These are phyloP conservation scores for Liasis olivaceus DNA, from an alignment of 2,797 vertebrate genomes.

Conservation along the genomic window DNA sequence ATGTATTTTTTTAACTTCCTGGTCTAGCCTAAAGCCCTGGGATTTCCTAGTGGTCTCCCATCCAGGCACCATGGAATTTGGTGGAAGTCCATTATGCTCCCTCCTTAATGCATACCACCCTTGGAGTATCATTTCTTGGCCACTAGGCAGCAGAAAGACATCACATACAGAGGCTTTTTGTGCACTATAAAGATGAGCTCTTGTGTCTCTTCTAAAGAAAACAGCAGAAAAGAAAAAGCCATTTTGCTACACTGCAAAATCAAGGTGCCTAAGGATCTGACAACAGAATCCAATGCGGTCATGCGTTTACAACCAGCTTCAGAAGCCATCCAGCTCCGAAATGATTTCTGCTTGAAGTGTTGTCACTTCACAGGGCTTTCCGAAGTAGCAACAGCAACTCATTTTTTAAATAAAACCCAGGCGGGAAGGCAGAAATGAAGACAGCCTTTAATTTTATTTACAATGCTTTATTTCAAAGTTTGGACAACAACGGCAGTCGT, in stretches of 20 bases:
- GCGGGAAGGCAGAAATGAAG: constrained; percentile 10
- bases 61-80: background rate
- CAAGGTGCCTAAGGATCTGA: background rate
- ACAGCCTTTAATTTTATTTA: constrained; percentile 29
- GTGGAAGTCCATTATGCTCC: too few species aligned
- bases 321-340: constrained; percentile 5
- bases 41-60: background rate
- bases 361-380: background rate
- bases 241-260: background rate
- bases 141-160: background rate
- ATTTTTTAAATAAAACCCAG: constrained; percentile 45
- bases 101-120: background rate
- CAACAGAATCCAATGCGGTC: background rate
- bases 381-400: constrained; percentile 15
- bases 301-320: background rate
- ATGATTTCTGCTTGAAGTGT: constrained; percentile 29
- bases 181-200: background rate
- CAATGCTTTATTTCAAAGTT: background rate
- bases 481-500: background rate
- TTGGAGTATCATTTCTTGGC: background rate
- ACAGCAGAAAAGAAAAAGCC: background rate
- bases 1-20: background rate
- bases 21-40: background rate
- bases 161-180: background rate
- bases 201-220: background rate